Percentiles rank a stretch among this genome's conserved stretches.
phyloP scores from a whole-genome alignment of 2,797 vertebrate genomes.

The Dipus sagitta region DNA sequence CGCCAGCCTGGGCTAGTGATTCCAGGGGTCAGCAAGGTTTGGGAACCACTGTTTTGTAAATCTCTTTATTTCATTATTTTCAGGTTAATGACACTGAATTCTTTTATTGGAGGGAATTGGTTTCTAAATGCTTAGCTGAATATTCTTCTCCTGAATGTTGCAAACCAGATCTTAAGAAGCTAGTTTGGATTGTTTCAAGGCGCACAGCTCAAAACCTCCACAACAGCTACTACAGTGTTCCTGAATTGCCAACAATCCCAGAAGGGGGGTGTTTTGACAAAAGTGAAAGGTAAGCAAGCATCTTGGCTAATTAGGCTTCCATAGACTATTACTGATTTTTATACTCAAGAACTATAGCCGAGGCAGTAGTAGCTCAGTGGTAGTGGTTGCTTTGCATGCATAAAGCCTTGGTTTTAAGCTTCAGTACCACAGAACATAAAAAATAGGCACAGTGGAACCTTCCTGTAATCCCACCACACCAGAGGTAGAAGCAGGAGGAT shows the following conservation, averaged over 20 bases:
- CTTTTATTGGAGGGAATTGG: conserved; percentile 93
- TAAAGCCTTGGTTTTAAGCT: not conserved
- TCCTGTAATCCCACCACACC: no score
- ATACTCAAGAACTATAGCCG: no score
- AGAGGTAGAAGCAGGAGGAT: not conserved
- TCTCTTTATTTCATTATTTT: conserved; percentile 45
- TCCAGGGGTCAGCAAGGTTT: not conserved
- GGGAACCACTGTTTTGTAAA: conserved; percentile 22
- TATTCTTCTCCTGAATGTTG: conserved; percentile 97
- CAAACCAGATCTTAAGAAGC: conserved; percentile 96
- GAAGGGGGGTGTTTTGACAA: conserved; percentile 93
- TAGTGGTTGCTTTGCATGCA: not conserved
- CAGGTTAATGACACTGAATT: conserved; percentile 94
- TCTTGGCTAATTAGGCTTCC: not conserved
- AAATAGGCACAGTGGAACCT: no score
- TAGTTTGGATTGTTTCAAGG: conserved; percentile 97
- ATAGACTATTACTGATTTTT: not conserved
- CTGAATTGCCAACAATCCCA: conserved; percentile 96
- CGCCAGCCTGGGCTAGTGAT: not conserved
- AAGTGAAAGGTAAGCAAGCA: conserved; percentile 91
- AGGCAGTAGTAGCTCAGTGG: not conserved
- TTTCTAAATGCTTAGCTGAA: conserved; percentile 94
- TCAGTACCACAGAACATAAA: not conserved
- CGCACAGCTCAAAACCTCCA: conserved; percentile 97
- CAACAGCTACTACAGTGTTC: conserved; percentile 94